These are phyloP conservation scores for Melikaiella ostensackeni DNA, from an alignment of 2,888 invertebrate species.

Conservation along the genomic window DNA sequence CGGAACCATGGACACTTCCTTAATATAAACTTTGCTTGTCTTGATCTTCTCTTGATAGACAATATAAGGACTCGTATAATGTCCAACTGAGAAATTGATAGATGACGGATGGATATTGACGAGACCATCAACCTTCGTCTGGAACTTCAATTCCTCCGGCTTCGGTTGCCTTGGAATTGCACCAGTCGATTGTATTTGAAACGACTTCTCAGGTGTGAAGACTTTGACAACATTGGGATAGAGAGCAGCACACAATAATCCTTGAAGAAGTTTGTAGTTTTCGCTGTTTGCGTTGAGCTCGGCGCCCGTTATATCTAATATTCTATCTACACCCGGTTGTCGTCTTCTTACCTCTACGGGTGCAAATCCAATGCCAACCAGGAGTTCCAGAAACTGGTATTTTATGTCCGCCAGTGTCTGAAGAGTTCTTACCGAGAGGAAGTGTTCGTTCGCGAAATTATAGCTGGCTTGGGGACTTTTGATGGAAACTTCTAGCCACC, in stretches of 20 bases:
- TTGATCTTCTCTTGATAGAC: conserved; percentile 91
- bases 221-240: conserved; percentile 96
- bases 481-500: conserved; percentile 86
- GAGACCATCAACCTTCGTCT: conserved; percentile 86
- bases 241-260: conserved; percentile 93
- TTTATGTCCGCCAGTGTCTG: conserved; percentile 93
- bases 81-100: conserved; percentile 82
- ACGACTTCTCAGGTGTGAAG: conserved; percentile 88
- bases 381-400: conserved; percentile 86
- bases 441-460: conserved; percentile 90
- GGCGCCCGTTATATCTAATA: conserved; percentile 82
- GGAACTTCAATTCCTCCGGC: conserved; percentile 86
- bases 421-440: conserved; percentile 88
- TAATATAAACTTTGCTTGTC: conserved; percentile 87
- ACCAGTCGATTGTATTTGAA: conserved; percentile 85
- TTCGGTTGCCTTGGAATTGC: conserved; percentile 85
- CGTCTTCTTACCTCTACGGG: conserved; percentile 82
- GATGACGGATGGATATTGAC: conserved; percentile 88
- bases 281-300: conserved; percentile 87
- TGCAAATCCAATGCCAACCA: conserved; percentile 89
- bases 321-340: conserved; percentile 82
- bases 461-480: conserved; percentile 84
- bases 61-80: conserved; percentile 86
- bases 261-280: conserved; percentile 86
- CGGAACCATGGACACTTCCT: conserved; percentile 90